Percentiles rank a stretch among this genome's conserved stretches.
Conservation (phyloP, 2,888 invertebrate species). For the Andrena flavipes region DNA sequence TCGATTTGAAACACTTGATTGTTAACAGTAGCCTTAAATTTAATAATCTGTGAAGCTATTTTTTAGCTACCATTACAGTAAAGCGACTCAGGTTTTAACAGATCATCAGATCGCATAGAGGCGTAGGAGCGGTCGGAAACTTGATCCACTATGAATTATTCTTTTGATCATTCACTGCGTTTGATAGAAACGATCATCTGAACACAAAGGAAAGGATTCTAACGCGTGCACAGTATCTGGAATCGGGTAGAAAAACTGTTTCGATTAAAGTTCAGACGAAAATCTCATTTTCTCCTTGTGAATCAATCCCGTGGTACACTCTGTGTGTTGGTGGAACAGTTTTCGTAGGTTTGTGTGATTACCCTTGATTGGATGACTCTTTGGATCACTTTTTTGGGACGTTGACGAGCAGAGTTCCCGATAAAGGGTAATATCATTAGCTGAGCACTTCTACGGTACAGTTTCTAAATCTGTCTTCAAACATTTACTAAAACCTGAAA, state of each 20-base stretch:
- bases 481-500: neutral
- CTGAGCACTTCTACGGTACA: neutral
- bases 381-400: conserved; percentile 6
- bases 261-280: neutral
- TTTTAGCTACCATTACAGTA: neutral
- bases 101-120: too few species aligned
- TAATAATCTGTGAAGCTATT: neutral
- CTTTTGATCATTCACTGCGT: too few species aligned
- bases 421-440: conserved; percentile 7
- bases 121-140: too few species aligned
- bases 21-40: neutral
- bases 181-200: too few species aligned
- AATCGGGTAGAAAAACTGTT: neutral
- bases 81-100: too few species aligned
- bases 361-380: conserved; percentile 2
- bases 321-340: neutral
- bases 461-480: neutral
- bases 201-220: too few species aligned
- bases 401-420: conserved; percentile 1
- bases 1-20: too few species aligned
- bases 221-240: neutral
- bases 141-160: too few species aligned
- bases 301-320: neutral
- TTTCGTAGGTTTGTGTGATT: conserved; percentile 16
- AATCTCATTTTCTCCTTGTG: neutral